These are phyloP conservation scores for Conus canariensis DNA, from an alignment of 2,888 invertebrate genomes.

Conservation along the genomic window DNA sequence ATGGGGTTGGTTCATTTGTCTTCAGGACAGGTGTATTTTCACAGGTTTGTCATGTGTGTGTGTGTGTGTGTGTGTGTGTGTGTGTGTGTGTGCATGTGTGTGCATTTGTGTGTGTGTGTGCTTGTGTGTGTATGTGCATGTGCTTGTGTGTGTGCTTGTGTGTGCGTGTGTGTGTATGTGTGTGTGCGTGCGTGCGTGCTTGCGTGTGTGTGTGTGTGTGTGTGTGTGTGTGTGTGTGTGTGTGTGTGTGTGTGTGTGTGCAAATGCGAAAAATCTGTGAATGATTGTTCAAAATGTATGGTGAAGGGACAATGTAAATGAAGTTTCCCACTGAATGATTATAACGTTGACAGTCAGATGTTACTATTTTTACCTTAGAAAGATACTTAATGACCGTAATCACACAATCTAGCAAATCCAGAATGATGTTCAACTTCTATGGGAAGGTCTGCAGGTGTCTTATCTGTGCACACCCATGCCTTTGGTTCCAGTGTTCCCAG, in stretches of 20 bases:
- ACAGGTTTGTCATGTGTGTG: not conserved
- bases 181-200: not conserved
- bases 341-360: no score
- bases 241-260: not conserved
- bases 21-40: not conserved
- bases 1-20: constrained; percentile 26
- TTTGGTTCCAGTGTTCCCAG: constrained; percentile 27
- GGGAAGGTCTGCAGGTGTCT: no score
- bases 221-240: not conserved
- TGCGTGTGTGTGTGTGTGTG: not conserved
- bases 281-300: no score
- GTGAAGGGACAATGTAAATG: no score
- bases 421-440: no score
- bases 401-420: no score
- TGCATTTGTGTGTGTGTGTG: not conserved
- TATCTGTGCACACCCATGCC: not conserved
- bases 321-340: no score
- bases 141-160: not conserved
- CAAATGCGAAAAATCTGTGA: not conserved
- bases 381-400: no score
- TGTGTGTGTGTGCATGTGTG: not conserved
- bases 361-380: no score
- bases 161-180: not conserved
- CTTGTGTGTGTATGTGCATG: not conserved
- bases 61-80: not conserved